Base-by-base conservation (phyloP, 1,140 invertebrate species). In the Zeugodacus cucurbitae region DNA sequence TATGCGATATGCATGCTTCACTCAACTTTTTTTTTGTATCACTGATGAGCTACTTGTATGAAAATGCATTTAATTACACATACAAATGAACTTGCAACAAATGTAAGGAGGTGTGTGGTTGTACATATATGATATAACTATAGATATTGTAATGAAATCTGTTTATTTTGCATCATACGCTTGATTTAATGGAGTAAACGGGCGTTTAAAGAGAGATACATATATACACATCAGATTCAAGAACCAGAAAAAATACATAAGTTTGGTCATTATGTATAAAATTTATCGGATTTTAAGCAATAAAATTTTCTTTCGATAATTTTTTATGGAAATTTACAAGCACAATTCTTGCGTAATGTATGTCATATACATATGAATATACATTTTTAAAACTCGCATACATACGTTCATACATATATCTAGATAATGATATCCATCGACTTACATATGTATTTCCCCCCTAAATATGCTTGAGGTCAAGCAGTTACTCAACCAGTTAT, bases 91-190 rank as follows among this genome's bases (percentile, higher is more conserved):
- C n/a, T 48, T 82, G 26, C 34, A 54, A 22, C 20, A 11, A 26
- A 62, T 48, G 22, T 54, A 54, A 4, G 22, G n/a, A 29, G 22
- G n/a, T 26, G 5, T 82, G n/a, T 26, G 41, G 17, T 0, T 29
- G 8, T 82, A n/a, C n/a, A 17, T 54, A 37, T 11, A 10, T 54
- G 41, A 44, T 37, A 48, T 14, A 54, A 48, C 41, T 82, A n/a
- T 82, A 29, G 74, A 54, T 82, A 54, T 82, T 48, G 37, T 22
- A 82, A 82, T 44, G 26, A 82, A 82, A 54, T 82, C n/a, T 82
- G 44, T 48, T 48, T 54, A 82, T 48, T 82, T 74, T 44, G 26
- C 48, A 48, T 54, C 41, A 48, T 41, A 48, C 29, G 41, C 2
- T 10, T 17, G 37, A 82, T 26, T 82, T n/a, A 20, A 82, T 82